Base-by-base conservation (phyloP, 2,113 vertebrate genomes). In the Bolborhynchus lineola region DNA sequence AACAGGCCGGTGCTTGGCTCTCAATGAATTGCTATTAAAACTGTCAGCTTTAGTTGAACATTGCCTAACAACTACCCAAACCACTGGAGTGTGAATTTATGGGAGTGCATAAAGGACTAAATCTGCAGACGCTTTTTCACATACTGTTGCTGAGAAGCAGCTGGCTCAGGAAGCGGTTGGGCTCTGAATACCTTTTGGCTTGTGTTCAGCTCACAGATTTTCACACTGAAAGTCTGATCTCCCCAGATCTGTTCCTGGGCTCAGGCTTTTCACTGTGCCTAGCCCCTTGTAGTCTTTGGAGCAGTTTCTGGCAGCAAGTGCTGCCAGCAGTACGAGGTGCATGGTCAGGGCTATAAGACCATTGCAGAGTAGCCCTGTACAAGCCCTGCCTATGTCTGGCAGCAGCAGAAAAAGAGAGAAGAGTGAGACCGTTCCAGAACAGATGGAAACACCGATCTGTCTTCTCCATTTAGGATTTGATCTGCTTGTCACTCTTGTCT, bases 401-500 rank as follows among this genome's bases (percentile, higher is more conserved):
- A 21, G 55, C 62, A 55, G 70, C 39, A 94, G 80, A 39, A 60
- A 57, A 91, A 88, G 71, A 68, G 70, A 44, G 37, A 83, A 92
- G 81, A 91, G 57, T 69, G 49, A 65, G 78, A 81, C 35, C 60
- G 71, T 82, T 91, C 78, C 71, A 90, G 60, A 63, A 75, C 62
- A 89, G 74, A 89, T 79, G 74, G 90, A 74, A 96, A 82, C 90
- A 87, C 80, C 16, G 13, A 39, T 94, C 90, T 86, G 11, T 86
- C 68, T 93, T 80, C 79, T 96, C 87, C 92, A 65, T 93, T 97
- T 96, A 96, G 92, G 93, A 86, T 91, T 92, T 92, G 77, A 90
- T 95, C 86, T 89, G 62, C 91, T 97, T 97, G 96, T 97, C 96
- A 95, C 95, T 97, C 95, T 90, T 94, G 92, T 92, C 93, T 79